Evolutionary conservation across 2,888 invertebrate species (phyloP).

Genomic region (Drosophila austrosaltans): DNA sequence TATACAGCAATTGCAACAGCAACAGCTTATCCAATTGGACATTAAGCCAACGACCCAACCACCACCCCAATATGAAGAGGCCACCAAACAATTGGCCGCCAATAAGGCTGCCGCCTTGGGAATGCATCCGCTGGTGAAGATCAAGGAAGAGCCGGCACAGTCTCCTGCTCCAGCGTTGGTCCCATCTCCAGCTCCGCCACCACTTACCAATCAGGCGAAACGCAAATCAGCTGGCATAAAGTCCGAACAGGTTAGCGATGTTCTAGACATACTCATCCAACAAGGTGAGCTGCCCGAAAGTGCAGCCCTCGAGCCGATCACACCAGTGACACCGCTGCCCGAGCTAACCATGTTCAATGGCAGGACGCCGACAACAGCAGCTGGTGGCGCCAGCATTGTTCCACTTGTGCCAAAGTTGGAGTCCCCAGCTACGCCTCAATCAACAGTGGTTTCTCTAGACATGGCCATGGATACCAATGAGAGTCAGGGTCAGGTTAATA

Average conservation of each 20-base stretch:
- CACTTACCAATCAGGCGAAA: conserved; percentile 29
- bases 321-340: conserved; percentile 84
- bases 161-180: conserved; percentile 45
- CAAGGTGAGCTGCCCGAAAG: conserved; percentile 95
- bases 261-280: conserved; percentile 95
- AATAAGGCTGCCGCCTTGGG: conserved; percentile 71
- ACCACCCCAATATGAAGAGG: conserved; percentile 89
- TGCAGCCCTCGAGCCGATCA: conserved; percentile 85
- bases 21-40: conserved; percentile 80
- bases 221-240: conserved; percentile 73
- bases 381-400: conserved; percentile 59
- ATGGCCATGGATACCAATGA: conserved; percentile 73
- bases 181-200: background rate
- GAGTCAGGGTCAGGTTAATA: conserved; percentile 37
- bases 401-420: conserved; percentile 72
- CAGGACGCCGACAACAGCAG: conserved; percentile 52
- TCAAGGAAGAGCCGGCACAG: conserved; percentile 71
- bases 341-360: conserved; percentile 55
- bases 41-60: conserved; percentile 84
- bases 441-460: conserved; percentile 34
- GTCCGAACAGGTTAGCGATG: conserved; percentile 86
- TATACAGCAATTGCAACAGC: conserved; percentile 82
- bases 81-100: conserved; percentile 85
- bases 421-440: conserved; percentile 62
- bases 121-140: conserved; percentile 66